Evolutionary conservation across 2,888 invertebrate species (phyloP).

Genomic region (Spisula solida): DNA sequence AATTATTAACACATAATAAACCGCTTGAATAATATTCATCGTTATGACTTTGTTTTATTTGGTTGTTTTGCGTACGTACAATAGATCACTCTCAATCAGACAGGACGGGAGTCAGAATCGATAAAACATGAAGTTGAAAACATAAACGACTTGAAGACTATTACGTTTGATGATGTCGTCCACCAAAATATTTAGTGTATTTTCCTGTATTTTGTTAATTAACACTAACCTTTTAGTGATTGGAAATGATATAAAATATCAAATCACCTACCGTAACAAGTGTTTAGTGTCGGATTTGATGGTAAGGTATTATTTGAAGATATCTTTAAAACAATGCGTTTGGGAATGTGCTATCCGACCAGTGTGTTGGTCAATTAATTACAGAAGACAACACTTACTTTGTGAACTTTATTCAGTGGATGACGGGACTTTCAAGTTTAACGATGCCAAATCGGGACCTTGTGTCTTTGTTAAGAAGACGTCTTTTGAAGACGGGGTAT

Average conservation of each 20-base stretch:
- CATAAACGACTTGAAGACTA: no score
- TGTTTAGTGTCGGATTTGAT: background rate
- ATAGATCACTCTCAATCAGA: no score
- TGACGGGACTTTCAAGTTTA: background rate
- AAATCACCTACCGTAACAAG: background rate
- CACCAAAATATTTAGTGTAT: no score
- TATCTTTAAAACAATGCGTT: slow-evolving; percentile 23
- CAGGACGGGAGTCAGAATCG: no score
- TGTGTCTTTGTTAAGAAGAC: slow-evolving; percentile 11
- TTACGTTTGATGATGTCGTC: no score
- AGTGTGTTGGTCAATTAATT: background rate
- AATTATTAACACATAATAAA: no score
- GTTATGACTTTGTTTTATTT: no score
- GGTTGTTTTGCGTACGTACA: no score
- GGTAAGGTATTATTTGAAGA: background rate
- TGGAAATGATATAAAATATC: background rate
- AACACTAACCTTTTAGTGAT: background rate
- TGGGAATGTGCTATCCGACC: background rate
- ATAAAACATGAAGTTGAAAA: no score
- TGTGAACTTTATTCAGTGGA: slow-evolving; percentile 21
- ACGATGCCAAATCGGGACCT: background rate
- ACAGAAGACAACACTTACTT: background rate
- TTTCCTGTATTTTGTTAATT: no score
- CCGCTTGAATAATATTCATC: no score
- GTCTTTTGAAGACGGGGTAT: background rate